These are phyloP conservation scores for Trogon melanurus DNA, from an alignment of 2,113 vertebrate species.

Conservation along the genomic window DNA sequence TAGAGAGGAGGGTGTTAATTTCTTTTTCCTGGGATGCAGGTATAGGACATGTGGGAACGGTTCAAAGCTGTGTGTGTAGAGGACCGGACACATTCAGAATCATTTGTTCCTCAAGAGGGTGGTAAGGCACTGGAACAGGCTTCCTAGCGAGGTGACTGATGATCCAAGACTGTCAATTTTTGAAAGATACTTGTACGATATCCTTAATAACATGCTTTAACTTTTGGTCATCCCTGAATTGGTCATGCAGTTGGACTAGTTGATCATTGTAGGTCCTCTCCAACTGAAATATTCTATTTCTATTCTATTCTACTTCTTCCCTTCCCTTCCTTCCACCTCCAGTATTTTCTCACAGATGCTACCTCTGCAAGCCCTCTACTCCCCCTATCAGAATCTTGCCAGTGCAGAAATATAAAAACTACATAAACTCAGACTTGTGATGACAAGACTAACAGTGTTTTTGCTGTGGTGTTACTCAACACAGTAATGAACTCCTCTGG, in stretches of 20 bases:
- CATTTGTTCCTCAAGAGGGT: not conserved
- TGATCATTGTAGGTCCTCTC: not conserved
- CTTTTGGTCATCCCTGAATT: too few relatives aligned
- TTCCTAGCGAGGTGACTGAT: too few relatives aligned
- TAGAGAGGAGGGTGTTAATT: not conserved
- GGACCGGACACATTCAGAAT: not conserved
- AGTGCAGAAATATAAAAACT: not conserved
- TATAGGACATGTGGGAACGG: accelerated
- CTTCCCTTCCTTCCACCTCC: too few relatives aligned
- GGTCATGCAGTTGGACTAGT: too few relatives aligned
- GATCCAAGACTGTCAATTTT: too few relatives aligned
- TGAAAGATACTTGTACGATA: too few relatives aligned
- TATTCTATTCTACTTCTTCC: too few relatives aligned
- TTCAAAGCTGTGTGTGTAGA: not conserved
- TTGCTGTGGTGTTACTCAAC: not conserved
- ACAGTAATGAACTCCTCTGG: not conserved
- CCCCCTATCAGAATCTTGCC: not conserved
- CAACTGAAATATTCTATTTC: not conserved
- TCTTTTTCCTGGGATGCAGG: not conserved
- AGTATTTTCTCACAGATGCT: not conserved
- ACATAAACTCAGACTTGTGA: not conserved
- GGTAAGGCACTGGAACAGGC: not conserved
- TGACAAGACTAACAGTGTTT: not conserved
- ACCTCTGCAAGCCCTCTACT: not conserved
- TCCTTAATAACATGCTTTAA: too few relatives aligned